Conservation (phyloP, 2,888 invertebrate genomes). For the Hypsopygia costalis region DNA sequence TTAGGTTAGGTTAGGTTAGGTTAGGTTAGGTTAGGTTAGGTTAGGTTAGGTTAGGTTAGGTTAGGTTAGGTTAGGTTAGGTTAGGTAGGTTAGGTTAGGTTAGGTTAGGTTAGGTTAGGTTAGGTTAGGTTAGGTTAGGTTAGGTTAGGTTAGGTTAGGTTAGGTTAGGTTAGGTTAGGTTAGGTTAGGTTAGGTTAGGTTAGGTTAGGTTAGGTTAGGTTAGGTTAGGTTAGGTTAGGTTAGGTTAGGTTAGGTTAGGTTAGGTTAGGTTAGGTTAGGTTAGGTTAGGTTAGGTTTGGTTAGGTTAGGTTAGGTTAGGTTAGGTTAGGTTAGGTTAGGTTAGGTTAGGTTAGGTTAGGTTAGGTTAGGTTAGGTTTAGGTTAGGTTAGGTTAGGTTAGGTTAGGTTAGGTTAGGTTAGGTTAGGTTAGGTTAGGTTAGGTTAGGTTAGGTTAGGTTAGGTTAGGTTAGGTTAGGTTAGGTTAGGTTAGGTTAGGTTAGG, state of each 20-base stretch:
- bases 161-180: conserved; percentile 18
- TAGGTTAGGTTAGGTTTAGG: conserved; percentile 14
- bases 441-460: conserved; percentile 16
- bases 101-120: conserved; percentile 13
- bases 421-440: conserved; percentile 16
- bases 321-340: conserved; percentile 10
- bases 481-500: conserved; percentile 14
- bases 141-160: conserved; percentile 13
- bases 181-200: neutral
- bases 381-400: conserved; percentile 20
- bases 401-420: conserved; percentile 11
- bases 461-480: conserved; percentile 13
- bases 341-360: conserved; percentile 16
- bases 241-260: conserved; percentile 16
- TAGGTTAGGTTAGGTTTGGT: conserved; percentile 6
- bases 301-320: conserved; percentile 11
- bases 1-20: conserved; percentile 18
- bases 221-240: conserved; percentile 17
- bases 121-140: conserved; percentile 12
- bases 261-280: conserved; percentile 10
- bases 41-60: conserved; percentile 15
- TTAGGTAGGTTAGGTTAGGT: conserved; percentile 12
- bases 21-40: conserved; percentile 20
- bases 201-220: conserved; percentile 9
- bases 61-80: conserved; percentile 9